phyloP scores from a whole-genome alignment of 2,113 vertebrate genomes.

The Phyllopteryx taeniolatus region DNA sequence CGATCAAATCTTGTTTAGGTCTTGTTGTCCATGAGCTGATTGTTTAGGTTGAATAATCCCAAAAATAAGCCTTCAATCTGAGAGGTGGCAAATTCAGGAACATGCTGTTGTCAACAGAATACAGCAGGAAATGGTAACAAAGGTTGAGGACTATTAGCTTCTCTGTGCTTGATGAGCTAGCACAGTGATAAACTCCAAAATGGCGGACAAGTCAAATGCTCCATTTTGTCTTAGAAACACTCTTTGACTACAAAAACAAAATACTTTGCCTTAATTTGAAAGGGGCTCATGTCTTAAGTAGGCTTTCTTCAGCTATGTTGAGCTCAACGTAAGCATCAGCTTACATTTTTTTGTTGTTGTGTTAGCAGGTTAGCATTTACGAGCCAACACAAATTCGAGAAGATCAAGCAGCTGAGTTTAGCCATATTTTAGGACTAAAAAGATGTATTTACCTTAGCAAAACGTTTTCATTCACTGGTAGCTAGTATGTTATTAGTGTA shows the following conservation, averaged over 20 bases:
- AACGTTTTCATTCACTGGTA: too few species aligned
- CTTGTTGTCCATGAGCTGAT: conserved; percentile 41
- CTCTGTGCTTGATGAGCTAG: not conserved
- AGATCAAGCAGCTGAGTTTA: too few species aligned
- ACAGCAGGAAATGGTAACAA: not conserved
- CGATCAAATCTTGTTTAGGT: conserved; percentile 51
- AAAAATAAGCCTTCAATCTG: conserved; percentile 14
- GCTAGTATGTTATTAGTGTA: too few species aligned
- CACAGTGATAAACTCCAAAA: not conserved
- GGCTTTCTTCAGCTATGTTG: too few species aligned
- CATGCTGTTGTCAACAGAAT: conserved; percentile 1
- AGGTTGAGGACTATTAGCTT: not conserved
- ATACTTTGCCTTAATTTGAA: not conserved
- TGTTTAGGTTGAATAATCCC: conserved; percentile 39
- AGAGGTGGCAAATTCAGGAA: not conserved
- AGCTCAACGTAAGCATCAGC: too few species aligned
- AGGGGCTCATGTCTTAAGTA: not conserved
- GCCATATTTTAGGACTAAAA: too few species aligned
- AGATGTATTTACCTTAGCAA: too few species aligned
- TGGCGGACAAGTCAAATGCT: not conserved
- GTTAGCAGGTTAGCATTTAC: too few species aligned
- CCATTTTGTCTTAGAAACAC: not conserved
- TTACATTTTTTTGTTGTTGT: too few species aligned
- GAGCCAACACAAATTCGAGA: too few species aligned
- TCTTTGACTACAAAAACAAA: not conserved